Evolutionary conservation across 2,113 vertebrate species (phyloP).

Genomic region (Physeter macrocephalus): DNA sequence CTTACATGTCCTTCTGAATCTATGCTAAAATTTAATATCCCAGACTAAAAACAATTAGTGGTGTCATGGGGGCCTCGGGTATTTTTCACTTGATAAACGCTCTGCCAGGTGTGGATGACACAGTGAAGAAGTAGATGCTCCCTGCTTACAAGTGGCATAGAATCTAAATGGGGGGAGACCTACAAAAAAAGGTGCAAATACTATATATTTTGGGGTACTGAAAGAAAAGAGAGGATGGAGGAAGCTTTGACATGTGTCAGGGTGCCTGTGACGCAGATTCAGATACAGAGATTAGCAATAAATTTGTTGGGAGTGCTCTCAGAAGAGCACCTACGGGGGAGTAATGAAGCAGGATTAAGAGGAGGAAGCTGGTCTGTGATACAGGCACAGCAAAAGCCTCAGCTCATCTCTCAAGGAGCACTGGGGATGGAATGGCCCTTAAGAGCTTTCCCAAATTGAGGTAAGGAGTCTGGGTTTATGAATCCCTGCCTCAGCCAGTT

Average conservation of each 20-base stretch:
- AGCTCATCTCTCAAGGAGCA: not conserved
- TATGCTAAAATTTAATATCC: not conserved
- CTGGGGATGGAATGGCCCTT: not conserved
- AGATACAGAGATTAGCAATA: not conserved
- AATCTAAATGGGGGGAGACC: not conserved
- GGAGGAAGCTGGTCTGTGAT: not conserved
- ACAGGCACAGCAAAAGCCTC: not conserved
- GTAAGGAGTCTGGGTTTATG: not conserved
- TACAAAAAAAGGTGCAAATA: not conserved
- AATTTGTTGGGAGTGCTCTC: not conserved
- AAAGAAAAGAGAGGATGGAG: not conserved
- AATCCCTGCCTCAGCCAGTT: not conserved
- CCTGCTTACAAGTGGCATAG: not conserved
- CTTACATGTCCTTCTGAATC: not conserved
- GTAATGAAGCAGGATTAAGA: not conserved
- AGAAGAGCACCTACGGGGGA: not conserved
- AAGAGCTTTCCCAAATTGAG: not conserved
- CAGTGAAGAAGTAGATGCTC: not conserved
- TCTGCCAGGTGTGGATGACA: not conserved
- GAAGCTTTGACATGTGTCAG: not conserved
- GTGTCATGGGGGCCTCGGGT: not conserved
- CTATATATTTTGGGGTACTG: not conserved
- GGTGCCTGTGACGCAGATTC: not conserved
- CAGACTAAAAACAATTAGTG: not conserved
- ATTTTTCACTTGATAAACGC: not conserved